phyloP scores from a whole-genome alignment of 2,113 vertebrate species.

The Cottus gobio region DNA sequence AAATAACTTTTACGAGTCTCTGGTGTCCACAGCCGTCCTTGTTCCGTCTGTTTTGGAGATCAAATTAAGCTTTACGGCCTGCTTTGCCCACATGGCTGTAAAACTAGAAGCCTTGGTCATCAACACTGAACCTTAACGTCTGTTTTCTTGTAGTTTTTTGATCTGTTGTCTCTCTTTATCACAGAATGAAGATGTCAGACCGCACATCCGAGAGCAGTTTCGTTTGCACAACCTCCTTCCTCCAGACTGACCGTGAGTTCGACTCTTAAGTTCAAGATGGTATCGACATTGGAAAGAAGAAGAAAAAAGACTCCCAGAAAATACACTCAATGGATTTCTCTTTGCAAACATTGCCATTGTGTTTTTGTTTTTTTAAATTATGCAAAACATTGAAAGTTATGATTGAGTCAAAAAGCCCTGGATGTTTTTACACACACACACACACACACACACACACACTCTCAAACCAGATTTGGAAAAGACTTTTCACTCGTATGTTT shows the following conservation, averaged over 20 bases:
- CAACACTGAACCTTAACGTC: not conserved
- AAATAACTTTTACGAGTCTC: too few species aligned
- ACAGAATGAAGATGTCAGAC: constrained; percentile 97
- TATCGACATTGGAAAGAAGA: constrained; percentile 13
- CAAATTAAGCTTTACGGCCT: too few species aligned
- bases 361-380: constrained; percentile 36
- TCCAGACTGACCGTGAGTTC: constrained; percentile 85
- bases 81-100: not conserved
- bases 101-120: not conserved
- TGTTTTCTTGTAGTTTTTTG: not conserved
- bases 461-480: constrained; percentile 50
- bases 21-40: too few species aligned
- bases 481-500: constrained; percentile 39
- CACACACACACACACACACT: not conserved
- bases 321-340: constrained; percentile 39
- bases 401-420: constrained; percentile 43
- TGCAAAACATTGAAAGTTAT: constrained; percentile 35
- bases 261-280: constrained; percentile 3
- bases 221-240: constrained; percentile 98
- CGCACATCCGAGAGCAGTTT: constrained; percentile 96
- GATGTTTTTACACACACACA: constrained; percentile 51
- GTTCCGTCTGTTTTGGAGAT: too few species aligned
- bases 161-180: not conserved
- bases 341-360: constrained; percentile 55
- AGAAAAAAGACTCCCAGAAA: constrained; percentile 11